Percentiles rank a stretch among this genome's conserved stretches.
These are phyloP conservation scores for Baryphthengus martii DNA, from an alignment of 2,113 vertebrate species.

Conservation along the genomic window DNA sequence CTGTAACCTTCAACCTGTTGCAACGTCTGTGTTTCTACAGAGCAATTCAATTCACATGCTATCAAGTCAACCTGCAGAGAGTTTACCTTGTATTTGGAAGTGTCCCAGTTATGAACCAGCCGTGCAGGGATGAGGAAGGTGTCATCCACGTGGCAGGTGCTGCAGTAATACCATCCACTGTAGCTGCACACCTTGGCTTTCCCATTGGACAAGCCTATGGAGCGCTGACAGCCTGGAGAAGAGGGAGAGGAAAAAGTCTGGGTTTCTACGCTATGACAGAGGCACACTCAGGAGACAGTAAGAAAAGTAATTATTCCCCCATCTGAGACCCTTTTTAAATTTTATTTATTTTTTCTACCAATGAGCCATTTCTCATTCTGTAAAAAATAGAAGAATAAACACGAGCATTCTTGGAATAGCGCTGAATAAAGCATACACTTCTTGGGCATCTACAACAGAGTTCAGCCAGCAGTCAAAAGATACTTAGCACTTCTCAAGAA, in stretches of 20 bases:
- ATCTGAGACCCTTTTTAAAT: background rate
- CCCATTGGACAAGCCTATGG: conserved; percentile 88
- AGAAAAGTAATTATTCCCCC: background rate
- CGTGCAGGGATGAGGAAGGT: conserved; percentile 94
- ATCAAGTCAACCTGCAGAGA: background rate
- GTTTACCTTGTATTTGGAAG: conserved; percentile 91
- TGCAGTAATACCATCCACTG: conserved; percentile 99
- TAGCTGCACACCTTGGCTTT: conserved; percentile 96
- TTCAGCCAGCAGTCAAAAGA: background rate
- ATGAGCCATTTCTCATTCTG: background rate
- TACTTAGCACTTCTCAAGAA: background rate
- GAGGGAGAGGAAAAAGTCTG: background rate
- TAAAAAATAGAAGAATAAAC: background rate
- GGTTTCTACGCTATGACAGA: background rate
- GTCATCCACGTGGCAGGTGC: conserved; percentile 92
- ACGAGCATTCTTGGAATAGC: background rate
- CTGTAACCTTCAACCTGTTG: background rate
- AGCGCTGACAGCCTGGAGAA: conserved; percentile 87
- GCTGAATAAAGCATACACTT: background rate
- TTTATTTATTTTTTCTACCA: background rate
- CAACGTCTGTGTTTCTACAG: background rate
- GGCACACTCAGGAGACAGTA: background rate
- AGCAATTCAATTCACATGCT: background rate
- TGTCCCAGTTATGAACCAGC: conserved; percentile 98
- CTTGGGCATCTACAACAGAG: background rate